Percentiles rank a stretch among this genome's conserved stretches.
phyloP scores from a whole-genome alignment of 1,140 invertebrate genomes.

The Colletes gigas region DNA sequence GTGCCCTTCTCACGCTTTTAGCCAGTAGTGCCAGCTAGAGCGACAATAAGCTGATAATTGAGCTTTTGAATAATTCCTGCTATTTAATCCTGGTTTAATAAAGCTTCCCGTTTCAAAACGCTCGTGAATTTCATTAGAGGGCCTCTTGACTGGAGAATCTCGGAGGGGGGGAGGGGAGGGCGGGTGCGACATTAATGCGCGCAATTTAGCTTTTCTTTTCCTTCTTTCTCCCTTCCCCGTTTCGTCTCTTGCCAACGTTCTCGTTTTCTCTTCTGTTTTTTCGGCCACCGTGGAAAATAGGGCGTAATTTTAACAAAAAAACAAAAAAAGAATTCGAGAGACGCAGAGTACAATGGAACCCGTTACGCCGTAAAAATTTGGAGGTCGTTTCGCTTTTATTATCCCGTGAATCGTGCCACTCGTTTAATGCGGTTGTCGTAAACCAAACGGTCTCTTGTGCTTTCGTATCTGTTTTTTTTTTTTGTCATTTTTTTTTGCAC shows the following conservation, averaged over 20 bases:
- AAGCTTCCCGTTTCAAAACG: constrained; percentile 63
- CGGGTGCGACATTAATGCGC: constrained; percentile 53
- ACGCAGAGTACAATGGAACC: constrained; percentile 16
- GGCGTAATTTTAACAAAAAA: constrained; percentile 25
- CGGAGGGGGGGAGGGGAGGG: background rate
- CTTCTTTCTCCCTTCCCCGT: background rate
- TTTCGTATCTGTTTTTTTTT: background rate
- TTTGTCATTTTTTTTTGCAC: background rate
- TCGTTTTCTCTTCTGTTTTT: background rate
- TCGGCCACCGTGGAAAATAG: constrained; percentile 24
- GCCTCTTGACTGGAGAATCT: constrained; percentile 49
- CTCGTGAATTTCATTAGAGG: constrained; percentile 64
- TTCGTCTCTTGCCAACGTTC: background rate
- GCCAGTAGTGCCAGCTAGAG: constrained; percentile 70
- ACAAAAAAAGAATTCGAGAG: background rate
- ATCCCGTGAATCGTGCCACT: constrained; percentile 24
- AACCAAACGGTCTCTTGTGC: background rate
- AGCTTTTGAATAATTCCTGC: constrained; percentile 77
- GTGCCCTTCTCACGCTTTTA: constrained; percentile 66
- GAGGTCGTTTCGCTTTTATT: constrained; percentile 27
- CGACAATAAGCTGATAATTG: constrained; percentile 79
- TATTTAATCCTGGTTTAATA: constrained; percentile 71
- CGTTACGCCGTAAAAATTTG: constrained; percentile 35
- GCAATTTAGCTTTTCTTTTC: constrained; percentile 52
- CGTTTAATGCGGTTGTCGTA: constrained; percentile 17